Evolutionary conservation across 2,888 invertebrate species (phyloP).

Genomic region (Notocelia uddmanniana): DNA sequence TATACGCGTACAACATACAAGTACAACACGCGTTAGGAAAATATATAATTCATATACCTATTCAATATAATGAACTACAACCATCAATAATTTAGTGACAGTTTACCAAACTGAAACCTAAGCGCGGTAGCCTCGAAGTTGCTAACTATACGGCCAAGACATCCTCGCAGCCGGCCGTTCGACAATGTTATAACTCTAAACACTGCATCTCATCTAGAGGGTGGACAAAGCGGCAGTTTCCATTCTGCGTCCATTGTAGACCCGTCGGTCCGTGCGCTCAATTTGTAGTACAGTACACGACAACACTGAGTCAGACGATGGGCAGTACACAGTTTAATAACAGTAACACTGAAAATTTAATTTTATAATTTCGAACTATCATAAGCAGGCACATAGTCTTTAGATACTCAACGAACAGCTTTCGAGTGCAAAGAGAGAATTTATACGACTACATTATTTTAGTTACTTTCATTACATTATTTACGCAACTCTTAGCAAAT

Average conservation of each 20-base stretch:
- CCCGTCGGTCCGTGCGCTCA: slow-evolving; percentile 36
- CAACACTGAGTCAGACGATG: slow-evolving; percentile 21
- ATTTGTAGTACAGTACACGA: slow-evolving; percentile 44
- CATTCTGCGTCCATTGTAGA: slow-evolving; percentile 34
- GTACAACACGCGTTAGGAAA: no score
- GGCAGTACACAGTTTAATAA: slow-evolving; percentile 23
- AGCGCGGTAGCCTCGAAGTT: slow-evolving; percentile 15
- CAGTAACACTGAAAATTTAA: not conserved
- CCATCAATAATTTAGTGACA: not conserved
- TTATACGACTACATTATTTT: no score
- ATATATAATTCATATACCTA: not conserved
- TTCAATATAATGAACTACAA: slow-evolving; percentile 1
- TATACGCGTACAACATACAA: no score
- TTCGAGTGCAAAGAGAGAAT: no score
- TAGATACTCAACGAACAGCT: no score
- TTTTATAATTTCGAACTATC: no score
- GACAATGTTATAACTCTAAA: slow-evolving; percentile 27
- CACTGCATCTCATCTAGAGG: slow-evolving; percentile 32
- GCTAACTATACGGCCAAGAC: slow-evolving; percentile 21
- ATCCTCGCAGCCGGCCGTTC: slow-evolving; percentile 16
- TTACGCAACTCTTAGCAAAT: no score
- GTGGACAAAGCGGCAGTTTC: slow-evolving; percentile 36
- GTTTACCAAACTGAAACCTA: not conserved
- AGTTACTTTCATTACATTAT: no score
- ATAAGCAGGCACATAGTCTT: no score